phyloP scores from a whole-genome alignment of 2,113 vertebrate species.

The Datnioides undecimradiatus region DNA sequence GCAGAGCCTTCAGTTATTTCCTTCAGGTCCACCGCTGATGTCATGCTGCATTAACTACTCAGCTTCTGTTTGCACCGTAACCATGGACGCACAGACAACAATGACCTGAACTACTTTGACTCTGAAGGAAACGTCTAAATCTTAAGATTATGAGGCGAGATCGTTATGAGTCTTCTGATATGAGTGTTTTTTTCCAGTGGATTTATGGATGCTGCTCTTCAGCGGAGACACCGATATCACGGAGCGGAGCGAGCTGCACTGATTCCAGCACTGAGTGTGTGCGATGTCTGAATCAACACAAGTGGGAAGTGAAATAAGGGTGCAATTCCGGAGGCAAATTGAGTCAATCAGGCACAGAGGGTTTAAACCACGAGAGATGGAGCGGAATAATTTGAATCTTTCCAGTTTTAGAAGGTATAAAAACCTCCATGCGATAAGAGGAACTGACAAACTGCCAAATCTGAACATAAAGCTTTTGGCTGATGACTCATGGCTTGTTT shows the following conservation, averaged over 20 bases:
- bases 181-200: neutral
- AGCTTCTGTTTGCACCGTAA: too few species aligned
- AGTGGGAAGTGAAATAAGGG: neutral
- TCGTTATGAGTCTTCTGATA: neutral
- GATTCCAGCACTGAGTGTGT: neutral
- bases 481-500: neutral
- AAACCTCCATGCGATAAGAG: neutral
- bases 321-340: neutral
- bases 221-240: neutral
- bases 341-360: neutral
- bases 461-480: conserved; percentile 6
- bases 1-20: too few species aligned
- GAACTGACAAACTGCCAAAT: neutral
- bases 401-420: neutral
- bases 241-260: neutral
- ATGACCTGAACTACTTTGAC: neutral
- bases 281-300: neutral
- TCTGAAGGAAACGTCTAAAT: neutral
- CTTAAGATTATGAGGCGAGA: neutral
- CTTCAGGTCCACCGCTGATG: neutral
- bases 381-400: neutral
- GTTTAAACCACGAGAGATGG: neutral
- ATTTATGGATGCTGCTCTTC: neutral
- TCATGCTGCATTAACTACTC: neutral
- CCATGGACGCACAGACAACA: neutral